phyloP scores from a whole-genome alignment of 1,140 invertebrate genomes.

The Ptiloglossa arizonensis region DNA sequence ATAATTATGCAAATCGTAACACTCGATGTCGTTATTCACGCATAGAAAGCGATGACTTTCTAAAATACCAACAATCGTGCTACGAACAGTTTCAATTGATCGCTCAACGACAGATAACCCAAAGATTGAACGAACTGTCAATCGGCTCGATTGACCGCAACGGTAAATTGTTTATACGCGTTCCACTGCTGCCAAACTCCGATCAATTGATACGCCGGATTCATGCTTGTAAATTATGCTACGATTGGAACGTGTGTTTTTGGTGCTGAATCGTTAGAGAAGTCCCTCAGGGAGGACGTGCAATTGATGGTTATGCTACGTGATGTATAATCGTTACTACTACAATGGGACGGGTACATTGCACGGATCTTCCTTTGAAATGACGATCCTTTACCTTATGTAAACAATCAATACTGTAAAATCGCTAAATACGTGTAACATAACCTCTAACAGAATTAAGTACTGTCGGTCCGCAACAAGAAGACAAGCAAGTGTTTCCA shows the following conservation, averaged over 20 bases:
- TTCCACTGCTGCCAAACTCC: background rate
- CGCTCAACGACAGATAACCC: background rate
- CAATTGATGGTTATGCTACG: background rate
- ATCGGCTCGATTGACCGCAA: conserved; percentile 1
- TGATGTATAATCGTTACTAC: background rate
- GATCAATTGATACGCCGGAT: conserved; percentile 8
- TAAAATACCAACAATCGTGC: background rate
- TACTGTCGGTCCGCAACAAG: too few relatives aligned
- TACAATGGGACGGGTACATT: background rate
- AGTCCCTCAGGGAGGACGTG: background rate
- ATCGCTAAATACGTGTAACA: too few relatives aligned
- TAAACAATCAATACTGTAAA: too few relatives aligned
- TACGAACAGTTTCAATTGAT: conserved; percentile 4
- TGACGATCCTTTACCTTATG: background rate
- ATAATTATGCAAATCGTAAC: too few relatives aligned
- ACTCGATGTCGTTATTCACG: too few relatives aligned
- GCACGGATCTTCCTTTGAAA: background rate
- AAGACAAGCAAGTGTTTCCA: too few relatives aligned
- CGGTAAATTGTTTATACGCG: conserved; percentile 32
- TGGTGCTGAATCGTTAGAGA: background rate
- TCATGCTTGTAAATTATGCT: conserved; percentile 10
- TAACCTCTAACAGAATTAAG: too few relatives aligned
- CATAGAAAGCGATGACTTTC: background rate
- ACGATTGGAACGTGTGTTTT: conserved; percentile 5
- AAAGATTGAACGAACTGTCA: conserved; percentile 29